phyloP scores from a whole-genome alignment of 2,113 vertebrate species.

The Mohoua ochrocephala region DNA sequence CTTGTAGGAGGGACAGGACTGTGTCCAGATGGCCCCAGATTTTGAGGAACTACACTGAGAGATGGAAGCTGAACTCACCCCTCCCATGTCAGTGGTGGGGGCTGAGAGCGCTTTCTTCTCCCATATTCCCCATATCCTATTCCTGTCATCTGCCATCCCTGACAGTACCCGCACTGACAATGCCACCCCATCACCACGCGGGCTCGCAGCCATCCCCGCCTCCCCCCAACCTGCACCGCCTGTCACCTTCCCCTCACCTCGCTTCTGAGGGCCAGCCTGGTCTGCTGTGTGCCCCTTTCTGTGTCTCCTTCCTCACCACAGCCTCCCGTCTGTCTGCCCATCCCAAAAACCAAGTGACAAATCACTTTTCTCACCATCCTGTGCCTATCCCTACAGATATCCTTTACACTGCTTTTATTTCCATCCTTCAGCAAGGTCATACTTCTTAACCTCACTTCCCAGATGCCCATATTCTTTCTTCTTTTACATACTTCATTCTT shows the following conservation, averaged over 20 bases:
- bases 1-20: constrained; percentile 45
- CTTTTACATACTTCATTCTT: not conserved
- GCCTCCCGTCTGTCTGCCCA: not conserved
- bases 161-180: not conserved
- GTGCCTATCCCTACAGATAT: not conserved
- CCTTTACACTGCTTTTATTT: not conserved
- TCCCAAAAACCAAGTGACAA: not conserved
- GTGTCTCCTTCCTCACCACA: not conserved
- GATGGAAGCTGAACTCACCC: not conserved
- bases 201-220: not conserved
- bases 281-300: not conserved
- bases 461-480: not conserved
- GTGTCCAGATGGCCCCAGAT: constrained; percentile 58
- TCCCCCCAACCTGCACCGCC: not conserved
- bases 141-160: not conserved
- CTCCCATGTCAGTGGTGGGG: not conserved
- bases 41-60: constrained; percentile 26
- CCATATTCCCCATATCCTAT: not conserved
- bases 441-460: not conserved
- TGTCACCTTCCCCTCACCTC: not conserved
- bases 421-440: not conserved
- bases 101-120: not conserved
- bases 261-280: not conserved
- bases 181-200: not conserved
- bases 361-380: not conserved